These are phyloP conservation scores for Vannuccia rotundouncinata DNA, from an alignment of 2,888 invertebrate genomes.

Conservation along the genomic window DNA sequence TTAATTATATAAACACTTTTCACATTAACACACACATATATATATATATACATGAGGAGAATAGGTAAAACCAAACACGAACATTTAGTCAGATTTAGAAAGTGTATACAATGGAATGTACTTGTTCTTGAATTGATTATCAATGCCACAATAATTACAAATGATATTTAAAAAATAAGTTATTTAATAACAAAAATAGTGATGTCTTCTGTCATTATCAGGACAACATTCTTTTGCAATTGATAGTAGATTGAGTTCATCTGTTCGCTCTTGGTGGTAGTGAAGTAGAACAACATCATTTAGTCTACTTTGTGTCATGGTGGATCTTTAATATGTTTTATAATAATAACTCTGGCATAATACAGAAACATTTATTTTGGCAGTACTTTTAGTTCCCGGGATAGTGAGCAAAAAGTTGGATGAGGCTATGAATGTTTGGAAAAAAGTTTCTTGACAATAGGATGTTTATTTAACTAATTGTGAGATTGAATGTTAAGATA, in stretches of 20 bases:
- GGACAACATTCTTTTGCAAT: neutral
- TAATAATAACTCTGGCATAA: neutral
- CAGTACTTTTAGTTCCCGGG: neutral
- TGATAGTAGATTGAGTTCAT: neutral
- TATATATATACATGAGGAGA: neutral
- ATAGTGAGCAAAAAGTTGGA: neutral
- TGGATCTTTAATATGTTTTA: neutral
- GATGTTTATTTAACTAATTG: neutral
- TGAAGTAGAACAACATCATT: neutral
- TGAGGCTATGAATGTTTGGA: neutral
- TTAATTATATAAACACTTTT: too few relatives aligned
- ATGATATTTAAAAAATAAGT: neutral
- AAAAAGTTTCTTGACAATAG: neutral
- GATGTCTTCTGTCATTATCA: neutral
- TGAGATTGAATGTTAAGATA: too few relatives aligned
- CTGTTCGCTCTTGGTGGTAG: neutral
- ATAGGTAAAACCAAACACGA: neutral
- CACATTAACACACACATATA: too few relatives aligned
- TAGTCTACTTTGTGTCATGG: neutral
- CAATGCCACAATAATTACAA: neutral
- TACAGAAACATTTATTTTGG: neutral
- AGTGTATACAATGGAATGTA: neutral
- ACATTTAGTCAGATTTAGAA: neutral
- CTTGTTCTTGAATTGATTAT: neutral
- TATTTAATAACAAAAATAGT: neutral